phyloP scores from a whole-genome alignment of 2,113 vertebrate species.

The Greenwoodochromis staneri region DNA sequence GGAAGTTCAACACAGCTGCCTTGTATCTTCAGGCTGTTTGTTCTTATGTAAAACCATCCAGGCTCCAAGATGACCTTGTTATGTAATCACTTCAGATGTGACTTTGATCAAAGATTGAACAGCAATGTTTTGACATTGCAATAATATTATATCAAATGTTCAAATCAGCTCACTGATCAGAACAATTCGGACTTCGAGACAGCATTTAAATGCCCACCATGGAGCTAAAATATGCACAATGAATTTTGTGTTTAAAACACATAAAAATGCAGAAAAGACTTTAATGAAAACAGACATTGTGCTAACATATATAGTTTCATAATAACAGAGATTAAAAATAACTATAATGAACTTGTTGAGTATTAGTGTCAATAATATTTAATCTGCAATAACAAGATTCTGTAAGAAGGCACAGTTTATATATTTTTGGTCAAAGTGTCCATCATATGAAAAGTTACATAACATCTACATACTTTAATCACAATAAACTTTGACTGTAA shows the following conservation, averaged over 20 bases:
- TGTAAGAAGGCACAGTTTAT: not conserved
- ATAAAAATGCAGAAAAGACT: not conserved
- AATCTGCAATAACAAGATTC: fast-evolving
- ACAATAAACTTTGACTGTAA: not conserved
- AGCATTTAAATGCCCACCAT: not conserved
- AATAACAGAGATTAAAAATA: not conserved
- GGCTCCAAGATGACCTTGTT: not conserved
- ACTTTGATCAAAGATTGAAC: not conserved
- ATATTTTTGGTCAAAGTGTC: not conserved
- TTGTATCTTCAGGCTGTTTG: not conserved
- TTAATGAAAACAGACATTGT: not conserved
- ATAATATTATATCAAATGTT: not conserved
- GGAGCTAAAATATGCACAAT: not conserved
- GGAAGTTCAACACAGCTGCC: not conserved
- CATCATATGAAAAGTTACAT: not conserved
- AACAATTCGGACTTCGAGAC: fast-evolving
- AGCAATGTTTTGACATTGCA: not conserved
- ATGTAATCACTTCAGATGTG: not conserved
- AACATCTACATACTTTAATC: not conserved
- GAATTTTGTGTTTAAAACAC: fast-evolving
- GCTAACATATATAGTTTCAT: not conserved
- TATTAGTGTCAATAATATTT: not conserved
- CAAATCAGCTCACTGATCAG: not conserved
- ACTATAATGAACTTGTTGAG: not conserved
- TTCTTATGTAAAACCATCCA: not conserved